Conservation (phyloP, 2,888 invertebrate genomes). For the Onthophagus sagittarius region DNA sequence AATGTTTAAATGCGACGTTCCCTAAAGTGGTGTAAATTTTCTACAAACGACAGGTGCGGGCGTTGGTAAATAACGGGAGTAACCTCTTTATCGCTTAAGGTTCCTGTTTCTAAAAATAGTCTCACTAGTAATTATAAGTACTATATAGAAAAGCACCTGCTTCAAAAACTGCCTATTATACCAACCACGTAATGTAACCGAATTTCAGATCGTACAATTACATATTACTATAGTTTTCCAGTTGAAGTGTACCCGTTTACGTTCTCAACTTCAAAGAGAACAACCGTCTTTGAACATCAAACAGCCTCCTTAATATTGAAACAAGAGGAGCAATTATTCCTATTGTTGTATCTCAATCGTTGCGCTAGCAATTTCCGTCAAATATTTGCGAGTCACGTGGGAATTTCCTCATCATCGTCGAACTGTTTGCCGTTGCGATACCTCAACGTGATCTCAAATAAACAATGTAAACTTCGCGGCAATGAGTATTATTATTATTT, state of each 20-base stretch:
- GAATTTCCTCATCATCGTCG: neutral
- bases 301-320: neutral
- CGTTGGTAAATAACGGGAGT: slow-evolving; percentile 24
- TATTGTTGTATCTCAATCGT: neutral
- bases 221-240: neutral
- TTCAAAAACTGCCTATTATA: neutral
- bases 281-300: neutral
- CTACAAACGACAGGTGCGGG: slow-evolving; percentile 29
- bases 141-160: neutral
- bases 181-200: too few relatives aligned
- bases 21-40: slow-evolving; percentile 21
- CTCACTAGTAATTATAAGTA: neutral
- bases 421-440: neutral
- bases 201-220: too few relatives aligned
- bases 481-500: neutral
- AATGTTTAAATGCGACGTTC: neutral
- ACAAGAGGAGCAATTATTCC: neutral
- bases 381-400: neutral
- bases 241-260: neutral
- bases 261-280: neutral
- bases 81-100: slow-evolving; percentile 19
- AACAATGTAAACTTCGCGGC: neutral
- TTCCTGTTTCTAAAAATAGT: slow-evolving; percentile 15
- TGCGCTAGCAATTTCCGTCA: neutral
- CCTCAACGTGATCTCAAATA: neutral